Evolutionary conservation across 2,113 vertebrate genomes (phyloP).

Genomic region (Rhegmatorhina hoffmannsi): DNA sequence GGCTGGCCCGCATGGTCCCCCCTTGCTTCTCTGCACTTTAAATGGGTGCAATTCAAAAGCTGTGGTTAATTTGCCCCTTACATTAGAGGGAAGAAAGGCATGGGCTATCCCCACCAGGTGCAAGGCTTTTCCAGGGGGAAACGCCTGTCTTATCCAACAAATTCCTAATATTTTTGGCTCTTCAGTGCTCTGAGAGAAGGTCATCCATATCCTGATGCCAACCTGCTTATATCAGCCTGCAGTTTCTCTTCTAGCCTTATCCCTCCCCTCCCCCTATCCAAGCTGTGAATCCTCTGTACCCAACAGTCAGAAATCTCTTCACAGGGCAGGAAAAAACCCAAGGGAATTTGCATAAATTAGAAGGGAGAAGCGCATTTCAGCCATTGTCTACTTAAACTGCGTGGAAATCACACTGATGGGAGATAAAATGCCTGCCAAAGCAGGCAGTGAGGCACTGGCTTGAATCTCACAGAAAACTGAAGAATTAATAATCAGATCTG

Average conservation of each 20-base stretch:
- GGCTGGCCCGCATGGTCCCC: not conserved
- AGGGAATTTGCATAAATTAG: slow-evolving; percentile 67
- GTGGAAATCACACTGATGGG: not conserved
- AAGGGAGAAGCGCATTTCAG: not conserved
- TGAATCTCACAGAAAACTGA: not conserved
- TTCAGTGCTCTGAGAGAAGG: not conserved
- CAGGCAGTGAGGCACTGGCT: not conserved
- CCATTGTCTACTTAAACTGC: slow-evolving; percentile 6
- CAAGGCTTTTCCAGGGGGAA: not conserved
- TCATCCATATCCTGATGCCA: not conserved
- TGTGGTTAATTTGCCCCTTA: not conserved
- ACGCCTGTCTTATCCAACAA: not conserved
- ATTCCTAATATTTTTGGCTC: not conserved
- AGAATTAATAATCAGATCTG: slow-evolving; percentile 36
- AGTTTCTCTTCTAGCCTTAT: not conserved
- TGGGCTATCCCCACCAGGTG: accelerated
- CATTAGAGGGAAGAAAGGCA: not conserved
- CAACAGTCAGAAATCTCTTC: slow-evolving; percentile 51
- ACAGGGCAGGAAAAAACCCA: not conserved
- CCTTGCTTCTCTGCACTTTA: not conserved
- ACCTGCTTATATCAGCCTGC: not conserved
- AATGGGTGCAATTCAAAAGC: not conserved
- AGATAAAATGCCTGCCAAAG: not conserved
- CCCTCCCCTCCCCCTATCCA: not conserved
- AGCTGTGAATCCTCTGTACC: not conserved